phyloP scores from a whole-genome alignment of 2,797 vertebrate genomes.

The Anomalospiza imberbis region DNA sequence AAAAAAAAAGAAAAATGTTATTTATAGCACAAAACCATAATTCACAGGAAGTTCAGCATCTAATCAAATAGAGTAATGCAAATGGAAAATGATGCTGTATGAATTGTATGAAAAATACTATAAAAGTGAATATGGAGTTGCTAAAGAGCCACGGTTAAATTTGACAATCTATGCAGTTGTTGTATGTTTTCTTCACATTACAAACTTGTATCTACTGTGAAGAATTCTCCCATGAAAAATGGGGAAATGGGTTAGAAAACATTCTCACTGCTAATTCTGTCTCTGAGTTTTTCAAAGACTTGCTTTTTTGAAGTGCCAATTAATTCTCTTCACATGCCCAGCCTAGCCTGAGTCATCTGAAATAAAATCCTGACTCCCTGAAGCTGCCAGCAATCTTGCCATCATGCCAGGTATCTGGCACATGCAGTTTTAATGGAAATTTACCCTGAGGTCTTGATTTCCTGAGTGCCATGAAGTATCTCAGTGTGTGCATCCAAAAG shows the following conservation, averaged over 20 bases:
- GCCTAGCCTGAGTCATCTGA: not conserved
- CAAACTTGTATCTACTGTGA: not conserved
- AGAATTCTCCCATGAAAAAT: not conserved
- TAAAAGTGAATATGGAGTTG: not conserved
- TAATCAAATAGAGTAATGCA: not conserved
- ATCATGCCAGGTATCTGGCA: not conserved
- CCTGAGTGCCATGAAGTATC: not conserved
- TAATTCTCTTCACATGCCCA: conserved; percentile 4
- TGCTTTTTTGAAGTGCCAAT: not conserved
- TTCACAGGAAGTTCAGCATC: not conserved
- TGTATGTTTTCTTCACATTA: not conserved
- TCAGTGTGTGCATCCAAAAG: not conserved
- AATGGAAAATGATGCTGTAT: not conserved
- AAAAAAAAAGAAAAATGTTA: not conserved
- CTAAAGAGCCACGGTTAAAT: not conserved
- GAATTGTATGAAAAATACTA: not conserved
- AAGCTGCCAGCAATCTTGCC: not conserved
- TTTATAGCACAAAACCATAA: not conserved
- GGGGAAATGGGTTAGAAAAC: not conserved
- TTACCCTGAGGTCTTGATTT: conserved; percentile 19
- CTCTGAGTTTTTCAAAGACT: not conserved
- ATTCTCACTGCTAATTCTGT: not conserved
- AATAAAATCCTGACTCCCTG: not conserved
- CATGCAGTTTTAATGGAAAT: not conserved
- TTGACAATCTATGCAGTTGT: not conserved